A percentile compares a stretch with the other conserved stretches of the same genome.
Evolutionary conservation across 2,888 invertebrate species (phyloP).

Genomic region (Himalopsyche tibetana): DNA sequence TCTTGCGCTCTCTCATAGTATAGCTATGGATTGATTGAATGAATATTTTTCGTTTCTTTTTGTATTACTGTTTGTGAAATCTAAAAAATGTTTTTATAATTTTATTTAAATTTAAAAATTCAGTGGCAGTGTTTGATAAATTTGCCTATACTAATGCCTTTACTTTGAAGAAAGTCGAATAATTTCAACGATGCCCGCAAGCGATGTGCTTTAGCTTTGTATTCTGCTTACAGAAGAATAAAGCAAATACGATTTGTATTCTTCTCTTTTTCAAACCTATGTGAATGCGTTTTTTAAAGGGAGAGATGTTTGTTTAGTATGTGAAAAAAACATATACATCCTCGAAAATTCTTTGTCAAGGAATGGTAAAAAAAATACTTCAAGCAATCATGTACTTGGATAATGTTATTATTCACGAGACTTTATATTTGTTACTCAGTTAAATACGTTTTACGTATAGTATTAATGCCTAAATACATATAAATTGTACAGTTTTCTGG

Average conservation of each 20-base stretch:
- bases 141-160: conserved; percentile 20
- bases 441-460: too few relatives aligned
- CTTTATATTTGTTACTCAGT: too few relatives aligned
- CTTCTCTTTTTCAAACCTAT: conserved; percentile 47
- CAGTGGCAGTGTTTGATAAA: conserved; percentile 41
- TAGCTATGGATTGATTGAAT: too few relatives aligned
- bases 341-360: not conserved
- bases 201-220: conserved; percentile 60
- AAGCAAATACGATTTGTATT: conserved; percentile 60
- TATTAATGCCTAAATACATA: too few relatives aligned
- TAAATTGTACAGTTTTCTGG: too few relatives aligned
- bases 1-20: too few relatives aligned
- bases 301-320: not conserved
- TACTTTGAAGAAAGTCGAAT: conserved; percentile 59
- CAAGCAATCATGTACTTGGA: too few relatives aligned
- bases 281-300: conserved; percentile 4
- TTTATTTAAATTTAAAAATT: not conserved
- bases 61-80: too few relatives aligned
- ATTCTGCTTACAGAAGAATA: conserved; percentile 53
- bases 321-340: not conserved
- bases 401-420: too few relatives aligned
- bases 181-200: conserved; percentile 57
- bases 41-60: too few relatives aligned
- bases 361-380: too few relatives aligned
- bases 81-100: too few relatives aligned